Base-by-base conservation (phyloP, 2,797 vertebrate species). In the Rhinophrynus dorsalis region DNA sequence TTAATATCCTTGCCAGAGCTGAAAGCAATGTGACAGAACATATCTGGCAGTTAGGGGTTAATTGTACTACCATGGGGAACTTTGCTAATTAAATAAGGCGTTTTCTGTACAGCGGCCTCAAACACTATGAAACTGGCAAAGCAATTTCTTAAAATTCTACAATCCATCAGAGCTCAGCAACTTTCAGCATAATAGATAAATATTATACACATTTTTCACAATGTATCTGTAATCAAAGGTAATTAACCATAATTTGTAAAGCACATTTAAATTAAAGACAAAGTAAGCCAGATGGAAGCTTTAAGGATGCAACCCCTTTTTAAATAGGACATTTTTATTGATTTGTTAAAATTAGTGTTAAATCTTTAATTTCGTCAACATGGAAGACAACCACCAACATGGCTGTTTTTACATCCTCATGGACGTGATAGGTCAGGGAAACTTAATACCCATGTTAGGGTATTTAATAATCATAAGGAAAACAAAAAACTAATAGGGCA, bases 151-250 rank as follows among this genome's bases (percentile, higher is more conserved):
- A 23, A 47, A 51, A 2, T 51, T 24, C 23, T 27, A 51, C 24
- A 51, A 51, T 51, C 24, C 47, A 51, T 26, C 45, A 48, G 45
- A 26, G 11, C 17, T 44, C 40, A 44, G 40, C 40, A 44, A 44
- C 40, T 30, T 9, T 30, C 29, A 45, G 7, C 23, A 54, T n/a
- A 65, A 54, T 6, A 6, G 48, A 63, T 63, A 70, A 63, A 70
- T 62, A 69, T 29, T 11, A 40, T 48, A 71, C 30, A 71, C 59
- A 30, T 52, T 69, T 52, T 60, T 54, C 59, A 63, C 59, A 63
- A 71, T 45, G 48, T 44, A 44, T 29, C n/a, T 51, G 23, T 27
- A 23, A 27, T 27, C 13, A 51, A 26, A 27, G 23, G 7, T 6
- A 44, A 44, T 20, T 12, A 23, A 51, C n/a, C n/a, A 51, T 15